Evolutionary conservation across 2,113 vertebrate genomes (phyloP).

Genomic region (Phocoena sinus): DNA sequence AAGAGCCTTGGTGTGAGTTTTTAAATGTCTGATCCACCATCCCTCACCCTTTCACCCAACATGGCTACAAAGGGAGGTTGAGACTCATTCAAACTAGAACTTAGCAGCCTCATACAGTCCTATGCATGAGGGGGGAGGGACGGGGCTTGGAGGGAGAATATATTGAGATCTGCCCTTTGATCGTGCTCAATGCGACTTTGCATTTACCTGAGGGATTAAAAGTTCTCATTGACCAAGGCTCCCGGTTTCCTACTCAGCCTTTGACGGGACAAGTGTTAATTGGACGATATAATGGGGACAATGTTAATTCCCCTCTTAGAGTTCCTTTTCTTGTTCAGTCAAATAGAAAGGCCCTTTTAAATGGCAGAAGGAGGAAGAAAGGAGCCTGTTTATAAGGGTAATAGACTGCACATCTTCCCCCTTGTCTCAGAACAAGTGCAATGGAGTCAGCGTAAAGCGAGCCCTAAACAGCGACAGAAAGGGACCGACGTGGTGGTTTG

Average conservation of each 20-base stretch:
- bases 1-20: conserved; percentile 57
- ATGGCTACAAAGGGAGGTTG: conserved; percentile 62
- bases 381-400: conserved; percentile 73
- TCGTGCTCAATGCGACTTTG: conserved; percentile 67
- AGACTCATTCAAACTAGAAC: conserved; percentile 64
- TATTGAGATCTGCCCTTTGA: conserved; percentile 71
- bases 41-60: conserved; percentile 61
- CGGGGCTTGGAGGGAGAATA: conserved; percentile 42
- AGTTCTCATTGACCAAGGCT: conserved; percentile 69
- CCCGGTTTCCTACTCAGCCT: conserved; percentile 69
- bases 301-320: conserved; percentile 71
- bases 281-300: conserved; percentile 72
- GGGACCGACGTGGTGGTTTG: conserved; percentile 21
- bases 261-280: conserved; percentile 75
- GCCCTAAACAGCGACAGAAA: conserved; percentile 40
- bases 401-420: conserved; percentile 69
- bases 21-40: conserved; percentile 47
- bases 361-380: conserved; percentile 67
- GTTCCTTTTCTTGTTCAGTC: conserved; percentile 74
- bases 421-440: conserved; percentile 56
- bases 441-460: conserved; percentile 54
- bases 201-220: conserved; percentile 75
- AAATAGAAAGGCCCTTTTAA: conserved; percentile 74
- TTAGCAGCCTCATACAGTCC: conserved; percentile 58
- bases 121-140: conserved; percentile 41